A percentile compares a stretch with the other conserved stretches of the same genome.
These are phyloP conservation scores for Lophotis ruficrista DNA, from an alignment of 2,113 vertebrate species.

Conservation along the genomic window DNA sequence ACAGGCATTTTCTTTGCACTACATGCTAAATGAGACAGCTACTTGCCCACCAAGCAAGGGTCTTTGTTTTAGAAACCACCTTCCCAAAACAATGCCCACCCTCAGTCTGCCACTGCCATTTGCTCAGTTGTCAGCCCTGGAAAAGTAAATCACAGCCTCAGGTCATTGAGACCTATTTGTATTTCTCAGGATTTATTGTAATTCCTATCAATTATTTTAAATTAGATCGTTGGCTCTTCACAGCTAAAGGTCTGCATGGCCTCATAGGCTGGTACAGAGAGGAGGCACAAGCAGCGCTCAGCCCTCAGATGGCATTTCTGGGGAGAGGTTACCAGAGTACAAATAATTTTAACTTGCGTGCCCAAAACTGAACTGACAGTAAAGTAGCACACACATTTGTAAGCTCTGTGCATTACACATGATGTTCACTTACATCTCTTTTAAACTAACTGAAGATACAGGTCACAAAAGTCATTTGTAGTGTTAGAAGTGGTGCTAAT, in stretches of 20 bases:
- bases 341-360: not conserved
- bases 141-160: not conserved
- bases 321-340: not conserved
- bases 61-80: not conserved
- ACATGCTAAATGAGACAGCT: not conserved
- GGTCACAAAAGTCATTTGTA: not conserved
- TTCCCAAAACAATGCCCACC: not conserved
- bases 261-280: not conserved
- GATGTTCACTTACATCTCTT: not conserved
- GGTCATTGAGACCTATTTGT: not conserved
- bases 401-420: not conserved
- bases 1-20: not conserved
- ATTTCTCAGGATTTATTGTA: not conserved
- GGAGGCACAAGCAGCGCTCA: not conserved
- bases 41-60: not conserved
- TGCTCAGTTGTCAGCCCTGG: not conserved
- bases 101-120: not conserved
- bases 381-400: not conserved
- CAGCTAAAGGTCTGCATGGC: not conserved
- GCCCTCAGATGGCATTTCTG: not conserved
- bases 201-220: not conserved
- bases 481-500: not conserved
- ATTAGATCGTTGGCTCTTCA: not conserved
- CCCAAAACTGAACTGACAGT: not conserved
- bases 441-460: not conserved